phyloP scores from a whole-genome alignment of 2,113 vertebrate genomes.

The Nothocercus julius region DNA sequence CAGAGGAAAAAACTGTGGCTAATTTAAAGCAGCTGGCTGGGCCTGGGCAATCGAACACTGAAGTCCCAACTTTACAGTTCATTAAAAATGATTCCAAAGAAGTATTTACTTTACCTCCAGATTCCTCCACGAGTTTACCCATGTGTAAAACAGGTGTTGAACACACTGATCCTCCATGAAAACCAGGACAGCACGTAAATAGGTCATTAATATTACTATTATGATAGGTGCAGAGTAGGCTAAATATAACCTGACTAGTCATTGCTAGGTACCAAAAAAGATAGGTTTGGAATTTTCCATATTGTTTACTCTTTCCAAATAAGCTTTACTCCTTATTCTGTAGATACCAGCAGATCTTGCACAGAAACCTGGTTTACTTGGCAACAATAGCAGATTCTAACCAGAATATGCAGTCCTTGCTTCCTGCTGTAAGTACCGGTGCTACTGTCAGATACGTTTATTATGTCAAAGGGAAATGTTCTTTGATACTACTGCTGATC shows the following conservation, averaged over 20 bases:
- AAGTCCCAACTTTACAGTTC: neutral
- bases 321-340: slow-evolving; percentile 48
- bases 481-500: neutral
- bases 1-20: neutral
- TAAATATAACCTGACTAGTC: neutral
- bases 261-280: neutral
- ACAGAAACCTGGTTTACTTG: slow-evolving; percentile 97
- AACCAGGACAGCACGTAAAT: neutral
- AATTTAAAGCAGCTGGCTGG: neutral
- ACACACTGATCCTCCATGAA: neutral
- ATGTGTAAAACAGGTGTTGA: neutral
- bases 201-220: neutral
- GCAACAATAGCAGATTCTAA: slow-evolving; percentile 98
- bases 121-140: neutral
- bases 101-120: neutral
- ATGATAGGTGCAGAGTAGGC: neutral
- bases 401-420: slow-evolving; percentile 97
- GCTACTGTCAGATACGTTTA: neutral
- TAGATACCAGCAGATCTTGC: slow-evolving; percentile 98
- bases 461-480: neutral
- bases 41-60: neutral
- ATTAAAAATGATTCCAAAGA: neutral
- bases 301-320: slow-evolving; percentile 13
- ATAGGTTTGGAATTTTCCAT: neutral
- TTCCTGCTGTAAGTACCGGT: slow-evolving; percentile 89